Conservation (phyloP, 37 sponge, comb jelly and placozoan species). For the Tethya wilhelma region DNA sequence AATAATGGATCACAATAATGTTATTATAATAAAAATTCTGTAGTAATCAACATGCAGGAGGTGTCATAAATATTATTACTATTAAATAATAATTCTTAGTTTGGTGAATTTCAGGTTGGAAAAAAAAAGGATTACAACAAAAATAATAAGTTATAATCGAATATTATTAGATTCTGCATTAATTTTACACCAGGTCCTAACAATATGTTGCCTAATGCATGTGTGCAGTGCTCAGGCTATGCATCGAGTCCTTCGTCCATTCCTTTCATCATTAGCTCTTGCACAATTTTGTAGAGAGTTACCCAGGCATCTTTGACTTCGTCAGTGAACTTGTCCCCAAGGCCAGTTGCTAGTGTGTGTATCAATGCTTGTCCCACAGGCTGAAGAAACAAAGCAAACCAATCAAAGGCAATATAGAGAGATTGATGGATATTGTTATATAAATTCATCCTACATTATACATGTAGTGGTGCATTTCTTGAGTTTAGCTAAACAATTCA, state of each 20-base stretch:
- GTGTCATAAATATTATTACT: too few species aligned
- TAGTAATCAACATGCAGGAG: too few species aligned
- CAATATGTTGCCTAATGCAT: background rate
- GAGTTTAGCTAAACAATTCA: too few species aligned
- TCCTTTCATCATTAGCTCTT: constrained; percentile 53
- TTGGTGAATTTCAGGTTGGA: too few species aligned
- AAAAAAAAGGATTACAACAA: background rate
- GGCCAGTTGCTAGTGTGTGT: constrained; percentile 27
- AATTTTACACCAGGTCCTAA: background rate
- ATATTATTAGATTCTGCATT: background rate
- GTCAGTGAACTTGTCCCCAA: constrained; percentile 54
- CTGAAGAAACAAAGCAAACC: constrained; percentile 15
- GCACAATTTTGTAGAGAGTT: constrained; percentile 45
- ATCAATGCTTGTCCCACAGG: constrained; percentile 76
- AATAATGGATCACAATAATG: background rate
- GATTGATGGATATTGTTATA: too few species aligned
- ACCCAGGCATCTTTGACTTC: constrained; percentile 68
- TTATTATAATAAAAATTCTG: background rate
- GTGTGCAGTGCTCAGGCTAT: too few species aligned
- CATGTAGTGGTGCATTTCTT: too few species aligned
- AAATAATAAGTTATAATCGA: background rate
- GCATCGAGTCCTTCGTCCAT: constrained; percentile 51
- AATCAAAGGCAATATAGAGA: too few species aligned
- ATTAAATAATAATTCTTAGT: too few species aligned
- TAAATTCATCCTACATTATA: too few species aligned